A percentile compares a stretch with the other conserved stretches of the same genome.
Evolutionary conservation across 2,888 invertebrate species (phyloP).

Genomic region (Sympetrum striolatum): DNA sequence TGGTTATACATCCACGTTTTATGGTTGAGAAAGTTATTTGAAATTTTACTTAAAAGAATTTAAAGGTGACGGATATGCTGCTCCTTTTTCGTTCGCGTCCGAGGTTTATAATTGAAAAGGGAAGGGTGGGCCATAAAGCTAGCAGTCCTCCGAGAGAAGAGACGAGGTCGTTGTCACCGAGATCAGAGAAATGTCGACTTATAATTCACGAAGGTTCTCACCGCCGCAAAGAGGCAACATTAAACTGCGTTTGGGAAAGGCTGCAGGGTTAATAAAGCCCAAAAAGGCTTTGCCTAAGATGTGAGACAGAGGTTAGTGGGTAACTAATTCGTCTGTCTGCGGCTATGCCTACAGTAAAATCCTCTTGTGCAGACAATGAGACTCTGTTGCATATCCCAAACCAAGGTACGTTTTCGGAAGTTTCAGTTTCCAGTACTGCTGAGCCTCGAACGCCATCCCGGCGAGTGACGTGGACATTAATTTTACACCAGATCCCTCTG

Average conservation of each 20-base stretch:
- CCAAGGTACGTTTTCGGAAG: not conserved
- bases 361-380: not conserved
- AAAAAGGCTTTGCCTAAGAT: slow-evolving; percentile 9
- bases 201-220: slow-evolving; percentile 25
- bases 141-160: not conserved
- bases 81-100: too few species aligned
- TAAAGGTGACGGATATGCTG: too few species aligned
- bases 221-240: not conserved
- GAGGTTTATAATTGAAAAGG: not conserved
- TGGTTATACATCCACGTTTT: too few species aligned
- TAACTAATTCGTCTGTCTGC: not conserved
- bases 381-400: not conserved
- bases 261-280: not conserved
- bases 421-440: not conserved
- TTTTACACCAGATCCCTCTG: not conserved
- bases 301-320: not conserved
- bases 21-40: too few species aligned
- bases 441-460: not conserved
- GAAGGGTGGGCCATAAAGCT: not conserved
- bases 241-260: not conserved
- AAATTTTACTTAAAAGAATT: too few species aligned
- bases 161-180: not conserved
- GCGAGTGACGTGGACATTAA: not conserved
- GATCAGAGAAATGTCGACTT: slow-evolving; percentile 22
- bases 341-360: slow-evolving; percentile 10